Base-by-base conservation (phyloP, 2,113 vertebrate genomes). In the Aldabrachelys gigantea region DNA sequence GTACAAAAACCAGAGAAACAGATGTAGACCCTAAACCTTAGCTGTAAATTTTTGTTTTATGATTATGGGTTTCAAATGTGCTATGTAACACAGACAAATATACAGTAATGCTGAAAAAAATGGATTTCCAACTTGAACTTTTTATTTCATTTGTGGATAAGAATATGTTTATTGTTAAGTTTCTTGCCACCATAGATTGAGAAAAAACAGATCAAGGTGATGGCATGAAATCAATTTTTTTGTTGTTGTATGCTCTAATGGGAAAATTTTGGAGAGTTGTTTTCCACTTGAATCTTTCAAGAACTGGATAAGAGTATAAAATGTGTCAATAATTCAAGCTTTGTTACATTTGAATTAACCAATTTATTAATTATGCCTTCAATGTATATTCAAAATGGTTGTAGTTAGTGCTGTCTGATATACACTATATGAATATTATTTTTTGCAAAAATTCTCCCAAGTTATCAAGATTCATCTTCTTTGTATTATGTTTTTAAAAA, bases 1-100 rank as follows among this genome's bases (percentile, higher is more conserved):
- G 96, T 97, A 98, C 96, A 93, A 97, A 98, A 98, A 98, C 85
- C 98, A 98, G 98, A 98, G 97, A 98, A 98, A 98, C 98, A 98
- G 98, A 98, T 98, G 98, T 97, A 98, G 97, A 98, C 98, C 97
- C 97, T 98, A 98, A 98, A 98, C 96, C 96, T 94, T 91, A 96
- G 98, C 97, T 98, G 97, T 98, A 98, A 98, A 98, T 98, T 98
- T 97, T 98, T 98, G 97, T 85, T 98, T 98, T 98, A 98, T 98
- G 98, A 98, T 98, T 98, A 98, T 98, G 97, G 98, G 96, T 97
- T 98, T 98, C 97, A 98, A 98, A 98, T 98, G 97, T 94, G 97
- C 97, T 97, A 97, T 98, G 98, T 98, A 98, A 98, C 97, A 96
- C 96, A 97, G 98, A 98, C 98, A 98, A 98, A 98, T 97, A 96